Conservation (phyloP, 2,888 invertebrate genomes). For the Limenitis camilla region DNA sequence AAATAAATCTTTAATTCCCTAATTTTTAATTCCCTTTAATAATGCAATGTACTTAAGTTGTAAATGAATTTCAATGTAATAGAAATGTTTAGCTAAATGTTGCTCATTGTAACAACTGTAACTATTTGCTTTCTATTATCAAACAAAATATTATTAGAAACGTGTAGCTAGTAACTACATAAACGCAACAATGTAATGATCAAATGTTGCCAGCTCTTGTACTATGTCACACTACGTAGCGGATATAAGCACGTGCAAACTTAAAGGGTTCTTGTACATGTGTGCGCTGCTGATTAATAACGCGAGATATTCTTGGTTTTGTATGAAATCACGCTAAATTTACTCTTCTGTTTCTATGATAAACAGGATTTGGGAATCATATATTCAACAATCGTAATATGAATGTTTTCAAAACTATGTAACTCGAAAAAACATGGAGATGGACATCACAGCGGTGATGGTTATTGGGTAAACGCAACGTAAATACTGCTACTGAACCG, state of each 20-base stretch:
- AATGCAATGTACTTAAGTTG: too few relatives aligned
- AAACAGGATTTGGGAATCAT: constrained; percentile 1
- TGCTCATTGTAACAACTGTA: background rate
- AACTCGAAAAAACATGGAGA: too few relatives aligned
- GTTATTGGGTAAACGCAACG: too few relatives aligned
- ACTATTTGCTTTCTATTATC: background rate
- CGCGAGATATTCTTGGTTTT: constrained; percentile 18
- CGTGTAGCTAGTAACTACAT: background rate
- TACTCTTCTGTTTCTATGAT: constrained; percentile 5
- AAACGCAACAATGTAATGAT: constrained; percentile 5
- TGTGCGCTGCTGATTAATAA: constrained; percentile 21
- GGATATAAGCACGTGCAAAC: constrained; percentile 16
- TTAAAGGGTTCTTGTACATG: constrained; percentile 8
- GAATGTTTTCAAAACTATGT: too few relatives aligned
- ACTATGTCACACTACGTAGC: constrained; percentile 9
- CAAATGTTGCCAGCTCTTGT: constrained; percentile 12
- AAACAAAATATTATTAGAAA: background rate
- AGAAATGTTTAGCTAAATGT: too few relatives aligned
- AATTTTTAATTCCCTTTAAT: too few relatives aligned
- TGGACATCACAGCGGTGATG: too few relatives aligned
- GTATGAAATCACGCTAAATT: constrained; percentile 3
- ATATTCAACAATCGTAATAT: background rate
- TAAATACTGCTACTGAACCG: too few relatives aligned
- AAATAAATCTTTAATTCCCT: too few relatives aligned
- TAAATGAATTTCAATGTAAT: too few relatives aligned